phyloP scores from a whole-genome alignment of 2,888 invertebrate genomes.

The Cremastobaeus sp. region DNA sequence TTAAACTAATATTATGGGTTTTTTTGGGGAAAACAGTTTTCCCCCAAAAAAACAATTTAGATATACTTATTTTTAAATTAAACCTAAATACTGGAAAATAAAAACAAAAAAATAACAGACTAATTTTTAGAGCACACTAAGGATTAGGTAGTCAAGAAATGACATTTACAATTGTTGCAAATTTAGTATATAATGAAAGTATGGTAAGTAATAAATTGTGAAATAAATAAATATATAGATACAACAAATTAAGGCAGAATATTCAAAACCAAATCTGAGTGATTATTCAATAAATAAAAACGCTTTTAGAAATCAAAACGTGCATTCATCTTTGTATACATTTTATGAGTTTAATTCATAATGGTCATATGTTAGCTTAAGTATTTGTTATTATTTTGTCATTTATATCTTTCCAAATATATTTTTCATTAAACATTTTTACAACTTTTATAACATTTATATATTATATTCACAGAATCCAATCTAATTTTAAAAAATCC shows the following conservation, averaged over 20 bases:
- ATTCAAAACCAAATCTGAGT: not conserved
- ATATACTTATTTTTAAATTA: conserved; percentile 1
- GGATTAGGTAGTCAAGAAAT: not conserved
- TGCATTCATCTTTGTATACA: not conserved
- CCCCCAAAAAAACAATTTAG: too few relatives aligned
- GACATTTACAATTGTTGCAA: not conserved
- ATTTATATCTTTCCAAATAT: not conserved
- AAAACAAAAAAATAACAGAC: conserved; percentile 1
- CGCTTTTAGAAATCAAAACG: not conserved
- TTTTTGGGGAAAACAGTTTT: too few relatives aligned
- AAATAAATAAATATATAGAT: not conserved
- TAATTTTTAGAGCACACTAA: conserved; percentile 1
- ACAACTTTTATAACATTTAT: not conserved
- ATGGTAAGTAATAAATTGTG: not conserved
- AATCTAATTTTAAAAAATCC: too few relatives aligned
- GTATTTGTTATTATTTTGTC: not conserved
- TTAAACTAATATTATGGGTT: too few relatives aligned
- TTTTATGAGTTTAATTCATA: not conserved
- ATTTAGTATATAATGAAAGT: not conserved
- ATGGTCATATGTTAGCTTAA: not conserved
- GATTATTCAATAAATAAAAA: conserved; percentile 5
- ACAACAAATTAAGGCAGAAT: not conserved
- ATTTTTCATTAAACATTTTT: not conserved
- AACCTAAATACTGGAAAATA: not conserved
- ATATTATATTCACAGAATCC: too few relatives aligned